phyloP scores from a whole-genome alignment of 2,113 vertebrate genomes.

The Heterotilapia buettikoferi region DNA sequence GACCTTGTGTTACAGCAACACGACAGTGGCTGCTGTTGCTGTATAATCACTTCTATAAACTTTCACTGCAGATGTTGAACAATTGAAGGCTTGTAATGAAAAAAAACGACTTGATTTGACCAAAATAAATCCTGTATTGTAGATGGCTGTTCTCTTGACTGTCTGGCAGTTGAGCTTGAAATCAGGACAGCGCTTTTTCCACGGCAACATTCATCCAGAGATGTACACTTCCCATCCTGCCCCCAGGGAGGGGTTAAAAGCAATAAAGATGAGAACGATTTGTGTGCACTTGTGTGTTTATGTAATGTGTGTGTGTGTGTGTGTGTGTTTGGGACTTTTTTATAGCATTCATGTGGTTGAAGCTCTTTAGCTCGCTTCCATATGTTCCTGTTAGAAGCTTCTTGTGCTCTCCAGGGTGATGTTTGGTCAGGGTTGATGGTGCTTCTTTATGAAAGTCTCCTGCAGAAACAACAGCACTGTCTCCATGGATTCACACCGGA shows the following conservation, averaged over 20 bases:
- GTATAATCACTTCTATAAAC: slow-evolving; percentile 19
- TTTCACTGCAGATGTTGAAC: neutral
- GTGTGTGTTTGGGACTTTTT: neutral
- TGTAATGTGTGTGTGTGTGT: neutral
- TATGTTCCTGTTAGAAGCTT: neutral
- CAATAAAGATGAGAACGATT: neutral
- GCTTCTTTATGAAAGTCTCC: slow-evolving; percentile 19
- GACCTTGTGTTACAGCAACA: slow-evolving; percentile 1
- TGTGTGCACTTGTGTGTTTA: neutral
- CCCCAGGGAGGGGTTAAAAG: neutral
- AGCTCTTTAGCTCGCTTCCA: neutral
- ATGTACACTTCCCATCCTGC: neutral
- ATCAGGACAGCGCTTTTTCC: neutral
- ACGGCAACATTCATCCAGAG: neutral
- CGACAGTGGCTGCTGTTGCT: neutral
- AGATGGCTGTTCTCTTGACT: neutral
- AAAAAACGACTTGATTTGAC: neutral
- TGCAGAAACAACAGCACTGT: slow-evolving; percentile 20
- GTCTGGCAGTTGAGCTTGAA: neutral
- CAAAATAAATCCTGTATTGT: neutral
- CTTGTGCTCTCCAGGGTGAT: neutral
- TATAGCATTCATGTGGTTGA: neutral
- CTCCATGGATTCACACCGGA: slow-evolving; percentile 34
- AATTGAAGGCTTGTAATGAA: neutral
- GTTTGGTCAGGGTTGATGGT: slow-evolving; percentile 1